phyloP scores from a whole-genome alignment of 2,888 invertebrate genomes.

The Trimorus sp. region DNA sequence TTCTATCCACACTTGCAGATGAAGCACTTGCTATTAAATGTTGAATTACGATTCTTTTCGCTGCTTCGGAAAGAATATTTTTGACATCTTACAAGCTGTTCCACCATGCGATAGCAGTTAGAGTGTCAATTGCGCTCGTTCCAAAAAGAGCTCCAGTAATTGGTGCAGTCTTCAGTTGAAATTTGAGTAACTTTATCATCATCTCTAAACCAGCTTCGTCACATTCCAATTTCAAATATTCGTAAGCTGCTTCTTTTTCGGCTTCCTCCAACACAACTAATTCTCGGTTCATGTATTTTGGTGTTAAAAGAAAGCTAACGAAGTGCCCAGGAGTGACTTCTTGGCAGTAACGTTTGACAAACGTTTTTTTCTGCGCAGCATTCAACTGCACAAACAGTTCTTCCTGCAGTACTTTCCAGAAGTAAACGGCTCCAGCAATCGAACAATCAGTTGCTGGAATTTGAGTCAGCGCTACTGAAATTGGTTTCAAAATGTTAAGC shows the following conservation, averaged over 20 bases:
- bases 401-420: constrained; percentile 36
- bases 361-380: constrained; percentile 16
- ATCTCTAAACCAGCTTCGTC: neutral
- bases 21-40: constrained; percentile 26
- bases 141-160: constrained; percentile 10
- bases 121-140: neutral
- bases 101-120: constrained; percentile 29
- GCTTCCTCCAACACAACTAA: neutral
- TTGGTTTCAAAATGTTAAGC: too few relatives aligned
- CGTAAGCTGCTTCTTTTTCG: constrained; percentile 16
- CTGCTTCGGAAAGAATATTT: constrained; percentile 12
- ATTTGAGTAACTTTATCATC: neutral
- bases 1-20: constrained; percentile 20
- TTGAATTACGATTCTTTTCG: constrained; percentile 10
- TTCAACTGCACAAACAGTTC: neutral
- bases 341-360: constrained; percentile 18
- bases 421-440: too few relatives aligned
- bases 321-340: constrained; percentile 9
- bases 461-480: too few relatives aligned
- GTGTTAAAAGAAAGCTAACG: constrained; percentile 3
- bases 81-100: constrained; percentile 17
- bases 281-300: neutral
- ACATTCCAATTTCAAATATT: constrained; percentile 11
- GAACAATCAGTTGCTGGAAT: too few relatives aligned
- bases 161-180: neutral